Evolutionary conservation across 2,113 vertebrate genomes (phyloP), one percentile per base, ranked within the genome.

Genomic region (Lagenorhynchus albirostris): DNA sequence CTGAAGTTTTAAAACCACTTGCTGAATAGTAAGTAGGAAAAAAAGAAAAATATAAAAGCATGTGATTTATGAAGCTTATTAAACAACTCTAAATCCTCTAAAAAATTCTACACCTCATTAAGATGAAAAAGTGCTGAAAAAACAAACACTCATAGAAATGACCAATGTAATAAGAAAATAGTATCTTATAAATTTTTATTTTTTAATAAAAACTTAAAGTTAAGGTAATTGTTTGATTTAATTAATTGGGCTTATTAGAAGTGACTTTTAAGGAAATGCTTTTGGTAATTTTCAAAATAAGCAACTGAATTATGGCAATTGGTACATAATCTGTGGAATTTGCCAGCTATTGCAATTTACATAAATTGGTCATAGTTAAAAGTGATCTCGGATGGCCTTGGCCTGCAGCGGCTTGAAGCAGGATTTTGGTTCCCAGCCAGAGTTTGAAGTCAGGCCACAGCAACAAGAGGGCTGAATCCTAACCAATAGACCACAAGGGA

Each of bases 1-100:
- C 67, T 91, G 36, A 87, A 92, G 65, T 62, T 94, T 96, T 96
- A 79, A 93, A 96, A 83, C 31, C 26, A 58, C 53, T 89, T 82
- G 10, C 31, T 77, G 0, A 53, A 41, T n/a, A 68, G 25, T 38
- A 41, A 89, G 33, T 53, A 87, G n/a, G 12, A 94, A 91, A 94
- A 62, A 94, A 58, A 70, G 4, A 84, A 86, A 60, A 77, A n/a
- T 23, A 89, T 71, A 93, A 92, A 91, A 55, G 0, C 2, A 33
- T 47, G 15, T 60, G 14, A 93, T 91, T 71, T 83, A 68, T 88
- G 29, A 92, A 95, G 14, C 38, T 82, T 79, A 38, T 73, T 93
- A 38, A 76, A 86, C 9, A 82, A 50, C 7, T 71, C 23, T 76
- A 93, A 95, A 90, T 91, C 12, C 60, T 96, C 76, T 62, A 83